These are phyloP conservation scores for Typhlichthys eigenmanni DNA, from an alignment of 2,797 vertebrate genomes.

Conservation along the genomic window DNA sequence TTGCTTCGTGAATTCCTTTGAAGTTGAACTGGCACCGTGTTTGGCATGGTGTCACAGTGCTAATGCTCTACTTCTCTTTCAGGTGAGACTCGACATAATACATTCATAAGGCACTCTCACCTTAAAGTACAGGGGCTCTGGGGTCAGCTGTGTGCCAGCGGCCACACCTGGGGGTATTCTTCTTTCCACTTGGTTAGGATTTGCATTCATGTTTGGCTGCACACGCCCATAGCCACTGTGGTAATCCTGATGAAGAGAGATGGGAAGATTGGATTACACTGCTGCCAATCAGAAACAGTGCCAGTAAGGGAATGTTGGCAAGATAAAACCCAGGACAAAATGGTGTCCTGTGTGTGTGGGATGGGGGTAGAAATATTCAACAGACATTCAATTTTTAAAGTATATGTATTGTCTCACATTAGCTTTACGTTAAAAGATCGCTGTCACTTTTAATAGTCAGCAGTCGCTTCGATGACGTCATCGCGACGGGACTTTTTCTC, in stretches of 20 bases:
- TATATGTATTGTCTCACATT: too few species aligned
- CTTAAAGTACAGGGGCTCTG: constrained; percentile 93
- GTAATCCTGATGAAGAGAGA: constrained; percentile 66
- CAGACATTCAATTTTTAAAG: too few species aligned
- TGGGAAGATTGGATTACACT: neutral
- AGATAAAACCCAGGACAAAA: neutral
- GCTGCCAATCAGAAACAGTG: neutral
- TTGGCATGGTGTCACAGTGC: too few species aligned
- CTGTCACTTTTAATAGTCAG: too few species aligned
- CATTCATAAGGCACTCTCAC: constrained; percentile 59
- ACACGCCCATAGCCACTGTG: constrained; percentile 80
- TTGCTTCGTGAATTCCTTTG: too few species aligned
- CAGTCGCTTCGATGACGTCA: too few species aligned
- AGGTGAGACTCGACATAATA: neutral
- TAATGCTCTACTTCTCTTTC: too few species aligned
- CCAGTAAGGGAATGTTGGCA: neutral
- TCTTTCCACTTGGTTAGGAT: constrained; percentile 79
- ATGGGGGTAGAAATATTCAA: too few species aligned
- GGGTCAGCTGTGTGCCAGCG: constrained; percentile 75
- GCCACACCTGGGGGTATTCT: constrained; percentile 76
- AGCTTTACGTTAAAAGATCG: too few species aligned
- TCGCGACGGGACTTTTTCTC: too few species aligned
- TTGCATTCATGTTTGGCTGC: constrained; percentile 75
- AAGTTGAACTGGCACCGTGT: too few species aligned
- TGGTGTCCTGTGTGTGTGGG: too few species aligned